Percentiles rank a stretch among this genome's conserved stretches.
phyloP scores from a whole-genome alignment of 2,797 vertebrate genomes.

The Anguilla marmorata region DNA sequence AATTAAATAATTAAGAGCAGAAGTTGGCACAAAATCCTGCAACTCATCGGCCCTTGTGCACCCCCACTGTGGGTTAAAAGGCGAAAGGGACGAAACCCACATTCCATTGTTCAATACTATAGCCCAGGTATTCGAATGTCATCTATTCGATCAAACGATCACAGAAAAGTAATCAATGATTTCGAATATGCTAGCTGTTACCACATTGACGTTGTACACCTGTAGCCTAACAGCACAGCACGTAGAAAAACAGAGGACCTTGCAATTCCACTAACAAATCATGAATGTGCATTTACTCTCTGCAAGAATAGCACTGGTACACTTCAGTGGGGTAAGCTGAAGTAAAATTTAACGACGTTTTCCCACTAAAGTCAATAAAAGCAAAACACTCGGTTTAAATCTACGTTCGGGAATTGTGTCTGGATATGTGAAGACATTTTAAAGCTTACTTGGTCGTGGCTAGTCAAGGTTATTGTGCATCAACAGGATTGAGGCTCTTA shows the following conservation, averaged over 20 bases:
- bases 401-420: not conserved
- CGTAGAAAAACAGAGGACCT: not conserved
- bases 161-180: too few species aligned
- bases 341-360: not conserved
- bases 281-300: not conserved
- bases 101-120: not conserved
- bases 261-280: not conserved
- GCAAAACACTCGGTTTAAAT: not conserved
- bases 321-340: not conserved
- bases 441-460: not conserved
- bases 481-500: not conserved
- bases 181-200: not conserved
- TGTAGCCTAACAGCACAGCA: not conserved
- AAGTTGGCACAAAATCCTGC: too few species aligned
- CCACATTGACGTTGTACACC: not conserved
- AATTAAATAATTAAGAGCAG: too few species aligned
- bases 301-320: not conserved
- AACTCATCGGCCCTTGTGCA: too few species aligned
- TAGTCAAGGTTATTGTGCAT: conserved; percentile 9
- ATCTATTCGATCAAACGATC: too few species aligned
- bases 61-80: too few species aligned
- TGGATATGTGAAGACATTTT: not conserved
- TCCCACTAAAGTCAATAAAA: not conserved
- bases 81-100: not conserved
- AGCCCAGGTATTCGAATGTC: too few species aligned